Percentiles rank a stretch among this genome's conserved stretches.
Evolutionary conservation across 2,888 invertebrate species (phyloP).

Genomic region (Torymus texanus): DNA sequence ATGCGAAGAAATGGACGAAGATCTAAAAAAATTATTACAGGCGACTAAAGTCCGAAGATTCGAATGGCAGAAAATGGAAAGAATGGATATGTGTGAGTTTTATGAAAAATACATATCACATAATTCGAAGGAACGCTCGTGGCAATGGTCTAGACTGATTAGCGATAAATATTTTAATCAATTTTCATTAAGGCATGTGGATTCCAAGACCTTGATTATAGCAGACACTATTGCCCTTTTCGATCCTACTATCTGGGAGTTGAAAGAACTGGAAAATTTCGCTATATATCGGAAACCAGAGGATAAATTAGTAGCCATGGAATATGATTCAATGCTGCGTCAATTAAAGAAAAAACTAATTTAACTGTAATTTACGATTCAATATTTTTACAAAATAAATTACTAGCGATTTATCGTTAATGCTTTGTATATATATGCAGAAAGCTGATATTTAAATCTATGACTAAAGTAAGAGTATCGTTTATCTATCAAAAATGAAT

Average conservation of each 20-base stretch:
- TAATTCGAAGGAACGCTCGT: neutral
- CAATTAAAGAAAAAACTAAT: too few relatives aligned
- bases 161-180: neutral
- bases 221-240: neutral
- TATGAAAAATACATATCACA: neutral
- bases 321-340: too few relatives aligned
- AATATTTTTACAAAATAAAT: too few relatives aligned
- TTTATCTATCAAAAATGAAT: too few relatives aligned
- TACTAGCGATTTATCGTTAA: too few relatives aligned
- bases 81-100: neutral
- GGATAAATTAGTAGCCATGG: too few relatives aligned
- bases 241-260: neutral
- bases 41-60: neutral
- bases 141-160: slow-evolving; percentile 3
- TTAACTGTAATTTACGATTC: too few relatives aligned
- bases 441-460: too few relatives aligned
- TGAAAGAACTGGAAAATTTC: too few relatives aligned
- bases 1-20: neutral
- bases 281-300: too few relatives aligned
- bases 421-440: too few relatives aligned
- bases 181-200: neutral
- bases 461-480: too few relatives aligned
- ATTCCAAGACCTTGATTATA: neutral
- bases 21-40: neutral
- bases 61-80: neutral